Base-by-base conservation (phyloP, 92 coral and sea anemone species). In the Zoanthus solanderi region DNA sequence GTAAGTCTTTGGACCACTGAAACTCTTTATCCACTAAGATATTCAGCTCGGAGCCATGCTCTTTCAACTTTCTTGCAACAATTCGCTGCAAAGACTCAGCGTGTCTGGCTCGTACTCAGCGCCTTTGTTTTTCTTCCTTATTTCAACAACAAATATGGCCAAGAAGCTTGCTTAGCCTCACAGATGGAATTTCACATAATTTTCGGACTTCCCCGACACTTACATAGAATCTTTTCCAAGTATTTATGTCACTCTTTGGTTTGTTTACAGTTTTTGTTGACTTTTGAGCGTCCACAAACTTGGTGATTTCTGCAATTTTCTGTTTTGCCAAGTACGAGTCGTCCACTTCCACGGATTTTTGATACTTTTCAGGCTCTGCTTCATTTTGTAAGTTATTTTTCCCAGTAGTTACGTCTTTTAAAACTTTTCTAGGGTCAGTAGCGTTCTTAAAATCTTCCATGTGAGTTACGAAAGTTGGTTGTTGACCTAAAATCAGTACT, bases 21-120 rank as follows among this genome's bases (percentile, higher is more conserved):
- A 37, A 83, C 78, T 67, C 79, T 50, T 83, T 83, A 58, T 83
- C 79, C 6, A 79, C 58, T 17, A 78, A 78, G 63, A 78, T 78
- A 68, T 80, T 80, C 23, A 58, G 16, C 45, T 53, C 30, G 71
- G 85, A 80, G 45, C 68, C 85, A 57, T 53, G 76, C 13, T 80
- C 85, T 80, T 80, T 80, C 23, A 23, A 23, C 23, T 23, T 23
- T 23, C 23, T 23, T 23, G 23, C 23, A 23, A 23, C 23, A 23
- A 23, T 23, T 23, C 23, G 23, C 23, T 23, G 23, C 23, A 23
- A 23, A 23, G 23, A 23, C 23, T 23, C 23, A 23, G 23, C 23
- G 23, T 23, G 23, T 23, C 23, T 23, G 23, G 23, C 23, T 23
- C 23, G 23, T 23, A 23, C 23, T 23, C 23, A 23, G 23, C 23